Percentiles rank a stretch among this genome's conserved stretches.
These are phyloP conservation scores for Gonioctena quinquepunctata DNA, from an alignment of 1,140 invertebrate genomes.

Conservation along the genomic window DNA sequence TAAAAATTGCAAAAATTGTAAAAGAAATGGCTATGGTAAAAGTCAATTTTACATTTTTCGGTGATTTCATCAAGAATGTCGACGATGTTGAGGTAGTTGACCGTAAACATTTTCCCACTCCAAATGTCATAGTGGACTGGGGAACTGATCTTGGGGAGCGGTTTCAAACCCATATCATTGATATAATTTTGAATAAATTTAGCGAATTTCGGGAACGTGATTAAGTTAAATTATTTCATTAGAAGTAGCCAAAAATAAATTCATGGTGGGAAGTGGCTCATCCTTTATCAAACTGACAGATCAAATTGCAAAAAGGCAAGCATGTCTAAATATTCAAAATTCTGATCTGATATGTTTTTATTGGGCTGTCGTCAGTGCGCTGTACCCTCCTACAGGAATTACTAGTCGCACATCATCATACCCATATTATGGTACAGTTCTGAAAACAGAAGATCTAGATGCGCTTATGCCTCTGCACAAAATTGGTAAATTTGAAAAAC, in stretches of 20 bases:
- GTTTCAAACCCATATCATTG: neutral
- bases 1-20: neutral
- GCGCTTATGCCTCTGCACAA: too few relatives aligned
- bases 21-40: neutral
- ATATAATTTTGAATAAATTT: neutral
- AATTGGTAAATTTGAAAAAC: too few relatives aligned
- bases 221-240: neutral
- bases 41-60: neutral
- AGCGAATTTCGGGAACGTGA: neutral
- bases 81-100: neutral
- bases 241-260: neutral
- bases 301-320: too few relatives aligned
- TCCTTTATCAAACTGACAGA: too few relatives aligned
- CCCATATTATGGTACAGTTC: too few relatives aligned
- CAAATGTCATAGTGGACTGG: neutral
- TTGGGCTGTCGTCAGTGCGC: too few relatives aligned
- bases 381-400: too few relatives aligned
- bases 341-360: too few relatives aligned
- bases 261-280: too few relatives aligned
- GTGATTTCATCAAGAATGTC: neutral
- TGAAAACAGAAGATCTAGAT: too few relatives aligned
- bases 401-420: too few relatives aligned
- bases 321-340: too few relatives aligned
- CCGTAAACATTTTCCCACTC: neutral
- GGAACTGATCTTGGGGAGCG: neutral